Base-by-base conservation (phyloP, 2,888 invertebrate species). In the Aporophyla lueneburgensis region DNA sequence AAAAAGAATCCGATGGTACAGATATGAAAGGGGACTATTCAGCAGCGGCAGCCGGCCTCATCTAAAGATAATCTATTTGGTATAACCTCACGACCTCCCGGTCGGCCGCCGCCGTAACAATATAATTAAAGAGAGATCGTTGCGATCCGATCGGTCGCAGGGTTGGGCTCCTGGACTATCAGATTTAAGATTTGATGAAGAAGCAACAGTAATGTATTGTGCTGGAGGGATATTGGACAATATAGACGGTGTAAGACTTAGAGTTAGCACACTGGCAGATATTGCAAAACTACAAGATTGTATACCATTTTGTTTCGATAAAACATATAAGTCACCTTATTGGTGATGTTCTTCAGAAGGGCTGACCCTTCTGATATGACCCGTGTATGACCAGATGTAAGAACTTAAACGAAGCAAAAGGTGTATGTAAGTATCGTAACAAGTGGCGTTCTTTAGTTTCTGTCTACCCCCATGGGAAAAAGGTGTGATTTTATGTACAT, bases 101-200 rank as follows among this genome's bases (percentile, higher is more conserved):
- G 89, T 88, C 85, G 91, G 89, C 91, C 93, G 93, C 91, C 93
- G 93, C 90, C 92, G 94, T 95, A 95, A 96, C 96, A 96, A 96
- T 96, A 96, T 96, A 96, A 96, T 96, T 96, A 96, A 96, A 96
- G 95, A 93, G 94, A 95, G 95, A 95, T 95, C 94, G 92, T 84
- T 86, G 86, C 88, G 89, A 91, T 91, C 89, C 88, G 85, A 86
- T 87, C 88, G 78, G 76, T 80, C 83, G 78, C 88, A 89, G 88
- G 89, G 87, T 74, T 86, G 87, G 79, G 81, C 87, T 84, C 87
- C 88, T 81, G 82, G 79, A 73, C 78, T 79, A 86, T 78, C 88
- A 86, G 84, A 84, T 84, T 84, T 86, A 82, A 53, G 86, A 75
- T 78, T 82, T 86, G 86, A 84, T 82, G 83, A 84, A 86, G 86